phyloP scores from a whole-genome alignment of 2,888 invertebrate genomes.

The Drosophila mettleri region DNA sequence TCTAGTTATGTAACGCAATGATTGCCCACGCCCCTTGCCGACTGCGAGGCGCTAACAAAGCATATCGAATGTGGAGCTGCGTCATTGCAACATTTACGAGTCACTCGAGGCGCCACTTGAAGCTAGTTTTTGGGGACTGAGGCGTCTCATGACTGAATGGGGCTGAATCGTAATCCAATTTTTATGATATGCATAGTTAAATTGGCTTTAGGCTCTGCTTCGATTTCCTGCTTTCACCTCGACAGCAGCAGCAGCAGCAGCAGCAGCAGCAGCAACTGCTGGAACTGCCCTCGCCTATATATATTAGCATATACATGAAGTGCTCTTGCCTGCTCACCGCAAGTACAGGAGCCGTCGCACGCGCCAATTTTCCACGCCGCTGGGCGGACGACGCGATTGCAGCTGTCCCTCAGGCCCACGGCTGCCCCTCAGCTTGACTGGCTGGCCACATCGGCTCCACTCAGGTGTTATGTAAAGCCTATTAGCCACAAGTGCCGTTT shows the following conservation, averaged over 20 bases:
- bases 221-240: constrained; percentile 71
- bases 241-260: background rate
- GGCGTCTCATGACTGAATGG: constrained; percentile 12
- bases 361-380: constrained; percentile 79
- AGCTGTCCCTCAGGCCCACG: background rate
- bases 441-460: constrained; percentile 31
- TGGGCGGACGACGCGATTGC: constrained; percentile 51
- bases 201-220: constrained; percentile 9
- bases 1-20: background rate
- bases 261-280: constrained; percentile 24
- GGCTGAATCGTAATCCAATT: constrained; percentile 18
- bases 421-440: background rate
- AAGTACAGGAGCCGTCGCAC: constrained; percentile 60
- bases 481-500: constrained; percentile 57
- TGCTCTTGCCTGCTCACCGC: constrained; percentile 41
- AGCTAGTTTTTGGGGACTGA: constrained; percentile 35
- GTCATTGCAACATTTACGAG: constrained; percentile 24
- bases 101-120: constrained; percentile 21
- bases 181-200: constrained; percentile 44
- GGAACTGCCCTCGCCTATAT: constrained; percentile 65
- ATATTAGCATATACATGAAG: constrained; percentile 31
- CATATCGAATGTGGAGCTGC: constrained; percentile 19
- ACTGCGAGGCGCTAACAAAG: constrained; percentile 9
- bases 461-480: constrained; percentile 74
- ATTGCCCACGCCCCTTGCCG: background rate